Percentiles rank a stretch among this genome's conserved stretches.
These are phyloP conservation scores for Octomys mimax DNA, from an alignment of 2,797 vertebrate species.

Conservation along the genomic window DNA sequence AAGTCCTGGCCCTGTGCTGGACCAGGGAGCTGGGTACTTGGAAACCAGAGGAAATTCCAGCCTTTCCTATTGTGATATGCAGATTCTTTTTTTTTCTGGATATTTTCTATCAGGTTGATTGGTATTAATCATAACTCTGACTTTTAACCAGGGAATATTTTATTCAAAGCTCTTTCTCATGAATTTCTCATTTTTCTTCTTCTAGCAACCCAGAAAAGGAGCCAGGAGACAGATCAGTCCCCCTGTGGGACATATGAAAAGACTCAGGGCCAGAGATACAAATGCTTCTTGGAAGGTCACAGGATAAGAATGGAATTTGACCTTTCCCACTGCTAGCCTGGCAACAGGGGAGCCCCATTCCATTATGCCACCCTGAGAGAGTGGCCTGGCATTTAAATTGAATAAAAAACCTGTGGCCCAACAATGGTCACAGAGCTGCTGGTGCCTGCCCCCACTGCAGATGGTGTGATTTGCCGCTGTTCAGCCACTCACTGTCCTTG, in stretches of 20 bases:
- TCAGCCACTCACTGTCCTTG: neutral
- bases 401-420: neutral
- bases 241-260: neutral
- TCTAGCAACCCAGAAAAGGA: neutral
- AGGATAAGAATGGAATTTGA: neutral
- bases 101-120: neutral
- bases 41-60: neutral
- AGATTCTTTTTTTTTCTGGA: constrained; percentile 30
- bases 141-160: neutral
- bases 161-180: constrained; percentile 5
- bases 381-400: neutral
- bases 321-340: neutral
- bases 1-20: neutral
- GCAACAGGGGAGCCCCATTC: neutral
- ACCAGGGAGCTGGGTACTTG: rapidly evolving
- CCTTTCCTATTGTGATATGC: neutral
- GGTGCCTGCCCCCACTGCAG: neutral
- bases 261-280: neutral
- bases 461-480: neutral
- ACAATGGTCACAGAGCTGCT: neutral
- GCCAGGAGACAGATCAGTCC: neutral
- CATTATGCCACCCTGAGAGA: neutral
- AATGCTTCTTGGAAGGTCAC: neutral
- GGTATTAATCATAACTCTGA: neutral
- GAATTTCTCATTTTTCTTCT: neutral